Percentiles rank a stretch among this genome's conserved stretches.
phyloP scores from a whole-genome alignment of 2,113 vertebrate genomes.

The Agelaius phoeniceus region DNA sequence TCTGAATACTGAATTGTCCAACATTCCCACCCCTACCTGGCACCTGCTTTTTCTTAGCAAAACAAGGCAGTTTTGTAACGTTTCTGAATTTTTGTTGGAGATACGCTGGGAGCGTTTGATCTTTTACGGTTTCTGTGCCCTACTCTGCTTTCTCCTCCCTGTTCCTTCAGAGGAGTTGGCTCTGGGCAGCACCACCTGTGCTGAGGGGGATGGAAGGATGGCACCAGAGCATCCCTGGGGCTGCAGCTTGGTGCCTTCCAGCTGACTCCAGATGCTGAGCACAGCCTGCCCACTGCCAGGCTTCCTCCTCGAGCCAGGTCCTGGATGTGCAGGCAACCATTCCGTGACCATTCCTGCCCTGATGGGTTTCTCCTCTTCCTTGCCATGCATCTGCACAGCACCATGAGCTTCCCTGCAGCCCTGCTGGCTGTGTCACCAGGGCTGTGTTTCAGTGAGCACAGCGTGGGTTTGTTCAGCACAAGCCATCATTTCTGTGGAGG shows the following conservation, averaged over 20 bases:
- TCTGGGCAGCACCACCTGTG: not conserved
- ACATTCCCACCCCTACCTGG: not conserved
- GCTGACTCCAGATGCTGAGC: not conserved
- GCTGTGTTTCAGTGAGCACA: not conserved
- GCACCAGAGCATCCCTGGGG: not conserved
- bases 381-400: not conserved
- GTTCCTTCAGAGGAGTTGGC: not conserved
- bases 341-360: not conserved
- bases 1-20: not conserved
- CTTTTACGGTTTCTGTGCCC: not conserved
- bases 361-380: not conserved
- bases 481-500: not conserved
- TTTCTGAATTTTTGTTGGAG: not conserved
- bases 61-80: not conserved
- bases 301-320: not conserved
- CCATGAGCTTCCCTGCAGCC: not conserved
- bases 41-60: not conserved
- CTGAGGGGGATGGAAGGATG: not conserved
- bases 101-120: not conserved
- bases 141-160: not conserved
- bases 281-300: not conserved
- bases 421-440: not conserved
- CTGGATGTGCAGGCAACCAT: not conserved
- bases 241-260: not conserved
- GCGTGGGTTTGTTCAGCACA: rapidly evolving